Conservation (phyloP, 2,113 vertebrate species). For the Paratilapia polleni region DNA sequence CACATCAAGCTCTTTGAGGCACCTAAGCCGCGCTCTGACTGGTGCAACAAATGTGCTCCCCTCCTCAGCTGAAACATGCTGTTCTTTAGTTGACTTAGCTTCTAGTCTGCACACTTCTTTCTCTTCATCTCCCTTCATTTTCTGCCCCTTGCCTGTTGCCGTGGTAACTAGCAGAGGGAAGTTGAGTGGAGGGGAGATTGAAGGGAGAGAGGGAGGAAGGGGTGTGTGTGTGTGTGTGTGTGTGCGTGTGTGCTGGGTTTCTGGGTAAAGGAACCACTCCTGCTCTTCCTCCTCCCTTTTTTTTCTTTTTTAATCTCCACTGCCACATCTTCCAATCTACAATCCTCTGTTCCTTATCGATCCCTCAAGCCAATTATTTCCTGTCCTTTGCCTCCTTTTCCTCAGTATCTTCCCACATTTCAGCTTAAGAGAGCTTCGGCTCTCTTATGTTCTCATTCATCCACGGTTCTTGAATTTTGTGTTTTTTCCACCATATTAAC, state of each 20-base stretch:
- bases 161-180: constrained; percentile 78
- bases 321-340: constrained; percentile 20
- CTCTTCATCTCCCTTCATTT: constrained; percentile 49
- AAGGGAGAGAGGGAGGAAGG: constrained; percentile 18
- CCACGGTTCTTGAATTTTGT: neutral
- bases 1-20: neutral
- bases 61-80: constrained; percentile 18
- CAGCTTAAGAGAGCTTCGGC: neutral
- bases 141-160: constrained; percentile 80
- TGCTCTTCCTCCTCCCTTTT: constrained; percentile 28
- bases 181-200: constrained; percentile 62
- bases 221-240: neutral
- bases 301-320: neutral
- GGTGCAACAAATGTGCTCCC: constrained; percentile 21
- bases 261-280: constrained; percentile 55
- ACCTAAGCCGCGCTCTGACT: neutral
- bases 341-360: constrained; percentile 9
- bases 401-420: neutral
- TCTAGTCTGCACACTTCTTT: constrained; percentile 46
- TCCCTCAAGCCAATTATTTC: neutral
- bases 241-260: constrained; percentile 30
- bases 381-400: constrained; percentile 15
- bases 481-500: neutral
- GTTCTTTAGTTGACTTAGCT: constrained; percentile 53
- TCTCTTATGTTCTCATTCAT: neutral